Evolutionary conservation across 2,113 vertebrate genomes (phyloP).

Genomic region (Oceanodroma tethys): DNA sequence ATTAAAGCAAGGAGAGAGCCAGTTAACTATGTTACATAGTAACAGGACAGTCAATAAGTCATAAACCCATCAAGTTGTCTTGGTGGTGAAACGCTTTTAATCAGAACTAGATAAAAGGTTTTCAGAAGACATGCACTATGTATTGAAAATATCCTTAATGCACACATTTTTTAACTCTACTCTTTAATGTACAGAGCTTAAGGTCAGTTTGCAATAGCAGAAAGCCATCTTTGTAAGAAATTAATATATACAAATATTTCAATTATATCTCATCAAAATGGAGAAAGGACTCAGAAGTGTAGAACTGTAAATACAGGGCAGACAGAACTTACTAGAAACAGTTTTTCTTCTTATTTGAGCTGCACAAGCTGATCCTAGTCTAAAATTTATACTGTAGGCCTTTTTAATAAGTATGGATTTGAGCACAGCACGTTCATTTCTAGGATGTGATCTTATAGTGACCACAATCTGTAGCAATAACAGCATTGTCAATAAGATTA

Average conservation of each 20-base stretch:
- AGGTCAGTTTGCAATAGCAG: neutral
- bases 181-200: neutral
- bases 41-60: slow-evolving; percentile 32
- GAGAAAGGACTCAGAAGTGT: neutral
- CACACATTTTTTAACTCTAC: neutral
- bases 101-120: slow-evolving; percentile 38
- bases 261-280: neutral
- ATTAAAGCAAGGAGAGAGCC: slow-evolving; percentile 21
- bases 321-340: neutral
- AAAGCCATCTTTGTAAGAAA: neutral
- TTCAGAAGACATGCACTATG: neutral
- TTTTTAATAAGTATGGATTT: neutral
- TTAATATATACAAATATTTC: neutral
- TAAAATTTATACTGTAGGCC: neutral
- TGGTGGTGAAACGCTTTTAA: slow-evolving; percentile 30
- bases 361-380: neutral
- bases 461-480: neutral
- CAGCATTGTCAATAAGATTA: neutral
- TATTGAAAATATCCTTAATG: neutral
- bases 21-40: slow-evolving; percentile 22
- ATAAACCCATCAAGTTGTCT: slow-evolving; percentile 19
- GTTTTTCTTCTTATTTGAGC: neutral
- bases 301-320: neutral
- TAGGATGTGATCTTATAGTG: neutral
- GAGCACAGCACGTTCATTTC: neutral